Base-by-base conservation (phyloP, 2,113 vertebrate genomes). In the Psophia crepitans region DNA sequence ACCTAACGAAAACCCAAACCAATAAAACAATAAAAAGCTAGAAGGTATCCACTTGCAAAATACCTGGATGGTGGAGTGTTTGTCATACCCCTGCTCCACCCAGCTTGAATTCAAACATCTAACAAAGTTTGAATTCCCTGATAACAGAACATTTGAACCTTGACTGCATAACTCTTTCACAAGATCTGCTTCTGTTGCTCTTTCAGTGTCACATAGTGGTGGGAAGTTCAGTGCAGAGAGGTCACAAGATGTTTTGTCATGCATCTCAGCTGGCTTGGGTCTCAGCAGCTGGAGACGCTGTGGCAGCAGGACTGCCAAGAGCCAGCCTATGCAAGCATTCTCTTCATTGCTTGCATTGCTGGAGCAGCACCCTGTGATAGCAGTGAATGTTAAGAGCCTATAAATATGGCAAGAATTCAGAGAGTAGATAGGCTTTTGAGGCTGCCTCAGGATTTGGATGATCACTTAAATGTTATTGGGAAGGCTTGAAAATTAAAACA, bases 341-440 rank as follows among this genome's bases (percentile, higher is more conserved):
- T 53, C 94, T 18, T 90, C 90, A 79, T 97, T 0, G 4, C 63
- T 94, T 3, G 9, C 79, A 79, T 91, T 90, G 85, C 65, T 94
- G 83, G 51, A 93, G 48, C 77, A 89, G 84, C 57, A 82, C 69
- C 49, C 65, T 33, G 49, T 30, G 83, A 93, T 70, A 88, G 82
- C 56, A 75, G 60, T 21, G 77, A 89, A 39, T 70, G 81, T 79
- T 84, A 79, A 87, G 76, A 88, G 92, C 69, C 84, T 79, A 69
- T 69, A 95, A 96, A 89, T 76, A 95, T 89, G 92, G 74, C 53
- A 95, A 89, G 81, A 92, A 96, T 96, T 97, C 57, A 75, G 73
- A 68, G 30, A 83, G 61, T 51, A 90, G 84, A 57, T 28, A 61
- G 91, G 54, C 49, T 87, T 95, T 60, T 53, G 84, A 95, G 65